Conservation (phyloP, 2,113 vertebrate species). For the Prochilodus magdalenae region DNA sequence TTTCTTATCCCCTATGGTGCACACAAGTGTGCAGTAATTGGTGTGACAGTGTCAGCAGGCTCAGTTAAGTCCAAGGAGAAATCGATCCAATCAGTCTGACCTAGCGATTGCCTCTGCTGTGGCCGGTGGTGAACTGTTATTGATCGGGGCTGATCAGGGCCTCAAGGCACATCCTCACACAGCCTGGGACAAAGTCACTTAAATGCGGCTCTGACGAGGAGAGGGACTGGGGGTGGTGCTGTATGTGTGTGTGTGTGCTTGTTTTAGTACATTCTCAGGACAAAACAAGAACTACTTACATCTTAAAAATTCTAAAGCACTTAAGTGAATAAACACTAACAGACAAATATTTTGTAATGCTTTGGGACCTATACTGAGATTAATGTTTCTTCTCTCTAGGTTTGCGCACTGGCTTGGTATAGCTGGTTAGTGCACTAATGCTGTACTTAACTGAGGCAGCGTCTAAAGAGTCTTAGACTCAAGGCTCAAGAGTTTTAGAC, state of each 20-base stretch:
- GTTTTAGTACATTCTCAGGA: no score
- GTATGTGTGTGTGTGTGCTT: background rate
- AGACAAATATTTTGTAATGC: no score
- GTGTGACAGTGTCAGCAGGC: conserved; percentile 48
- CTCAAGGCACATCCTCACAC: conserved; percentile 37
- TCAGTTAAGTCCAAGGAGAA: conserved; percentile 56
- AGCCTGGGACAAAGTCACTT: conserved; percentile 36
- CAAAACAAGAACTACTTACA: no score
- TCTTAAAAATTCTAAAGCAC: no score
- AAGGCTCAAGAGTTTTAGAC: no score
- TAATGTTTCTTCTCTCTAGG: no score
- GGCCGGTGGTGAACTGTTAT: conserved; percentile 41
- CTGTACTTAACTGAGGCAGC: no score
- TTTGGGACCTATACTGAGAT: no score
- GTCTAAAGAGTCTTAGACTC: no score
- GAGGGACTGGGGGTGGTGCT: background rate
- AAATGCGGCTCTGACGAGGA: conserved; percentile 6
- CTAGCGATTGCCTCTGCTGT: conserved; percentile 47
- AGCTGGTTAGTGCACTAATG: no score
- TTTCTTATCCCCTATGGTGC: conserved; percentile 19
- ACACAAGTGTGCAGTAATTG: conserved; percentile 43
- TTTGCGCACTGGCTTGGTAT: no score
- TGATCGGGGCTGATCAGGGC: conserved; percentile 51
- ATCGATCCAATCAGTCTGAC: conserved; percentile 60
- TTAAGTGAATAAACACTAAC: no score